Evolutionary conservation across 2,113 vertebrate species (phyloP).

Genomic region (Tauraco erythrolophus): DNA sequence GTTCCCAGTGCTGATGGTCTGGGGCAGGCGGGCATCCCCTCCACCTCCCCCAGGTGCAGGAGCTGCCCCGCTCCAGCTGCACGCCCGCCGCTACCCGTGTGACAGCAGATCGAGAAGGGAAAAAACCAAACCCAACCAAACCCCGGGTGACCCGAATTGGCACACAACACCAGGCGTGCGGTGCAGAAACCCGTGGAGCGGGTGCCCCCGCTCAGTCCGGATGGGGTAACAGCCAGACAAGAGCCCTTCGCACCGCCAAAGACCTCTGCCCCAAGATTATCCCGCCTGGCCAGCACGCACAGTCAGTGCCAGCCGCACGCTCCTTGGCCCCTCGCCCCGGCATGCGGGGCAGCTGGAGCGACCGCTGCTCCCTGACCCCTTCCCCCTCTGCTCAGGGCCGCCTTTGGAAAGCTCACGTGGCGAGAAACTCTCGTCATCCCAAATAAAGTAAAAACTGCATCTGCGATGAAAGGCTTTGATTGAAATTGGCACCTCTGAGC

Average conservation of each 20-base stretch:
- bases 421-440: neutral
- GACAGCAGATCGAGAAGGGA: neutral
- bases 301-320: rapidly evolving
- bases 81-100: neutral
- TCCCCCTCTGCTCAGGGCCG: neutral
- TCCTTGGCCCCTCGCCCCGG: rapidly evolving
- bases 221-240: neutral
- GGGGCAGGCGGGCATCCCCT: neutral
- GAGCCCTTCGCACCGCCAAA: neutral
- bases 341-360: too few species aligned
- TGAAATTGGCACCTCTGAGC: neutral
- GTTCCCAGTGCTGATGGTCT: neutral
- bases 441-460: neutral
- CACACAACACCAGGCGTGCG: rapidly evolving
- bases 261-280: neutral
- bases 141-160: rapidly evolving
- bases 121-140: too few species aligned
- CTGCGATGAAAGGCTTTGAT: neutral
- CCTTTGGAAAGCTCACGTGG: neutral
- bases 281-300: rapidly evolving
- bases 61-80: rapidly evolving
- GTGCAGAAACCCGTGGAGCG: too few species aligned
- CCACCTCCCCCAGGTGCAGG: neutral
- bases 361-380: rapidly evolving
- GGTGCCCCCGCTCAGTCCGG: too few species aligned